Conservation (phyloP, 1,140 invertebrate genomes). For the Leguminivora glycinivorella region DNA sequence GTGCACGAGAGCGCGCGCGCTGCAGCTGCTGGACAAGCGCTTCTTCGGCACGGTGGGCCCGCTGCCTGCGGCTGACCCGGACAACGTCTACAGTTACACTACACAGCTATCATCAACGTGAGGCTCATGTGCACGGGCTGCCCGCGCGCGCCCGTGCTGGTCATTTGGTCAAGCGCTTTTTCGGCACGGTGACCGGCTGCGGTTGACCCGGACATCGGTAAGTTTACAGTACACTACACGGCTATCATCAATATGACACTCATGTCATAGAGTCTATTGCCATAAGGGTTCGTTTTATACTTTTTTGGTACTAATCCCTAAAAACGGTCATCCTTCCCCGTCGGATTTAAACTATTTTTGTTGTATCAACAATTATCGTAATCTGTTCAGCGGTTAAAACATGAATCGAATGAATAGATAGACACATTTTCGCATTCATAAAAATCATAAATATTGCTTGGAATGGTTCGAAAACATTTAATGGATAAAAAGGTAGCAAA, state of each 20-base stretch:
- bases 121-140: conserved; percentile 97
- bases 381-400: too few species aligned
- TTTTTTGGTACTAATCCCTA: too few species aligned
- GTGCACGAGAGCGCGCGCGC: conserved; percentile 93
- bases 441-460: too few species aligned
- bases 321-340: too few species aligned
- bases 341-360: too few species aligned
- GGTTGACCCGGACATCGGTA: conserved; percentile 81
- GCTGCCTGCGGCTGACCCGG: conserved; percentile 82
- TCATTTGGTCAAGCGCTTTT: conserved; percentile 97
- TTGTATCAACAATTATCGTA: too few species aligned
- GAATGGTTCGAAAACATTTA: too few species aligned
- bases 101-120: conserved; percentile 98
- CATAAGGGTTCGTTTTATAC: too few species aligned
- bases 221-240: conserved; percentile 91
- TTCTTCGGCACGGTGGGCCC: conserved; percentile 93
- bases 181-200: conserved; percentile 88
- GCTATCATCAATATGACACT: conserved; percentile 98
- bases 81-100: conserved; percentile 85
- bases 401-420: too few species aligned
- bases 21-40: conserved; percentile 95
- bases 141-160: conserved; percentile 92
- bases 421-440: too few species aligned
- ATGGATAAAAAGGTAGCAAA: too few species aligned
- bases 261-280: too few species aligned